Conservation (phyloP, 2,888 invertebrate genomes). For the Meganola albula region DNA sequence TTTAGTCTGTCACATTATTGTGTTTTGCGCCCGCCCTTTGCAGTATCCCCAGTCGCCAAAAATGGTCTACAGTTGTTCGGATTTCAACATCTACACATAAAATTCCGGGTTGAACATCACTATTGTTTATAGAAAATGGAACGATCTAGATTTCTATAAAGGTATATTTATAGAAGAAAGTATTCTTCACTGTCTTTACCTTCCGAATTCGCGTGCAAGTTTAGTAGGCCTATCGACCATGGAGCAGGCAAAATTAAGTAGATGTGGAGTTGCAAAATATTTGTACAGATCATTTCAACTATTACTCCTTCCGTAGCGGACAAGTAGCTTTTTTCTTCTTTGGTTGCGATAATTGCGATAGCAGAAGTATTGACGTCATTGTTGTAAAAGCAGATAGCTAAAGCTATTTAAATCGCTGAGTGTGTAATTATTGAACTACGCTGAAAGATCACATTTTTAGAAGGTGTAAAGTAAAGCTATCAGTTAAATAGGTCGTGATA, state of each 20-base stretch:
- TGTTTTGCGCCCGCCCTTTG: background rate
- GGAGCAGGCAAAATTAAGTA: too few species aligned
- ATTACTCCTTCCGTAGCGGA: background rate
- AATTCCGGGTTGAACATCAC: conserved; percentile 9
- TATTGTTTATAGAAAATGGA: conserved; percentile 13
- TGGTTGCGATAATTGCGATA: too few species aligned
- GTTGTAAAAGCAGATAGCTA: too few species aligned
- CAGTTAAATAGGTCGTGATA: too few species aligned
- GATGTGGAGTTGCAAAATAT: background rate
- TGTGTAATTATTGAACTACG: too few species aligned
- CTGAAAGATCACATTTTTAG: too few species aligned
- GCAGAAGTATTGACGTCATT: too few species aligned
- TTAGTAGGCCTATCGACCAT: conserved; percentile 8
- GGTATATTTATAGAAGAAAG: conserved; percentile 18
- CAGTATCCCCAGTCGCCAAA: background rate
- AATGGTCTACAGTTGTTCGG: too few species aligned
- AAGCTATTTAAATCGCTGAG: too few species aligned
- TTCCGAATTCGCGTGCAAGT: conserved; percentile 12
- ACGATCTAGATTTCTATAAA: conserved; percentile 8
- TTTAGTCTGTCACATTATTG: background rate
- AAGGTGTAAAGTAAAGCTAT: too few species aligned
- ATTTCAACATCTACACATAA: background rate
- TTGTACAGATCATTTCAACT: background rate
- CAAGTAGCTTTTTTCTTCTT: background rate
- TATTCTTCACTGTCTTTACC: conserved; percentile 23